Conservation (phyloP, 1,140 invertebrate species). For the Conus ventricosus region DNA sequence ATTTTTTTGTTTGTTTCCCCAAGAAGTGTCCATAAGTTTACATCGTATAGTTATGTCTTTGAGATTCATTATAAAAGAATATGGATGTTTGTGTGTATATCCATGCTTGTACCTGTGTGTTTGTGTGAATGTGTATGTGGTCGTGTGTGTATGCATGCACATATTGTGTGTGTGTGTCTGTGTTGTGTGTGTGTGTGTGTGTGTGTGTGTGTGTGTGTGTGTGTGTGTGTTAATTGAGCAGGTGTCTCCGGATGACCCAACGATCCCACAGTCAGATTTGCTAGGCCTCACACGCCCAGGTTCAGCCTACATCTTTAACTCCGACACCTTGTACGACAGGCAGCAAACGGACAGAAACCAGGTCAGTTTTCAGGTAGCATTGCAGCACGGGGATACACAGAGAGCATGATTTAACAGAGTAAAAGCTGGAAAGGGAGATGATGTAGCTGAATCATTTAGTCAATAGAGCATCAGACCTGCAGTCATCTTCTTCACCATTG, state of each 20-base stretch:
- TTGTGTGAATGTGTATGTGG: neutral
- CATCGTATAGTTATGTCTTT: too few relatives aligned
- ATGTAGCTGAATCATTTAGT: too few relatives aligned
- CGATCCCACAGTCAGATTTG: conserved; percentile 12
- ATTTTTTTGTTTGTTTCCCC: too few relatives aligned
- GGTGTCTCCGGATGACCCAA: conserved; percentile 21
- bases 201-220: neutral
- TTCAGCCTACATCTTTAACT: conserved; percentile 19
- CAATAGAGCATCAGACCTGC: too few relatives aligned
- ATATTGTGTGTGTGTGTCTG: neutral
- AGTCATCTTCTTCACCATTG: too few relatives aligned
- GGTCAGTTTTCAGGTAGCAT: neutral
- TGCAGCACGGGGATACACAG: too few relatives aligned
- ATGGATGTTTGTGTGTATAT: neutral
- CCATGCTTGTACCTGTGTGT: neutral
- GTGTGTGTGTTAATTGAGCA: neutral
- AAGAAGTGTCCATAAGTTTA: too few relatives aligned
- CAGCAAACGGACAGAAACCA: neutral
- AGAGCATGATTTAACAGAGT: too few relatives aligned
- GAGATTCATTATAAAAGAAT: neutral
- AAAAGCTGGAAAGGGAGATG: too few relatives aligned
- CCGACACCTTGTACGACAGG: neutral
- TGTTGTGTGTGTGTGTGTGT: neutral
- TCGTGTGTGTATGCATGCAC: neutral
- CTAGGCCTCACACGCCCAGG: conserved; percentile 15